These are phyloP conservation scores for Marisa cornuarietis DNA, from an alignment of 1,140 invertebrate species.

Conservation along the genomic window DNA sequence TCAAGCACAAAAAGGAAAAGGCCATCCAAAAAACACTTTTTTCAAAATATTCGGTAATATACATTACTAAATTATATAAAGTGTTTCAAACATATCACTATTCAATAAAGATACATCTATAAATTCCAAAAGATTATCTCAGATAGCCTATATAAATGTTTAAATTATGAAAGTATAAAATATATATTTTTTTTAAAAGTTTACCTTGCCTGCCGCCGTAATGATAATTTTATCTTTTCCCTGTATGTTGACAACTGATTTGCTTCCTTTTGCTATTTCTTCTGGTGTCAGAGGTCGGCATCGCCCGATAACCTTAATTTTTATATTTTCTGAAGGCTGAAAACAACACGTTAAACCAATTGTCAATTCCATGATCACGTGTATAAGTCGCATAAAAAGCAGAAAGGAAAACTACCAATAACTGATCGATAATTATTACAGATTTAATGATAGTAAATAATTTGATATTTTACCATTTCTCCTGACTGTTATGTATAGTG, in stretches of 20 bases:
- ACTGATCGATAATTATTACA: not conserved
- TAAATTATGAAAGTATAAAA: not conserved
- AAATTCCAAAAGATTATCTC: not conserved
- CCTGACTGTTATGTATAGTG: no score
- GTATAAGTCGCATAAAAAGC: not conserved
- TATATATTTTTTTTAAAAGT: not conserved
- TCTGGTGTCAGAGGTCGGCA: constrained; percentile 51
- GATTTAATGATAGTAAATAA: no score
- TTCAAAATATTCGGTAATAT: not conserved
- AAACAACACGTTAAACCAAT: constrained; percentile 20
- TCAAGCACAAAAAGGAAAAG: constrained; percentile 7
- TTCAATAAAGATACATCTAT: not conserved
- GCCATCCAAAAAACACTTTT: not conserved
- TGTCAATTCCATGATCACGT: no score
- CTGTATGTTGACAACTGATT: constrained; percentile 44
- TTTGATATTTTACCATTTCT: no score
- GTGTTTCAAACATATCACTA: not conserved
- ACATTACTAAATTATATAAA: not conserved
- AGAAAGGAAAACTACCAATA: not conserved
- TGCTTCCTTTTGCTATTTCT: constrained; percentile 48
- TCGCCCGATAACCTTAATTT: constrained; percentile 51
- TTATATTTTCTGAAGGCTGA: constrained; percentile 53
- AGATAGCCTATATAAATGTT: not conserved
- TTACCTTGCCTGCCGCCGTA: constrained; percentile 53
- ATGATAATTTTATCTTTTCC: constrained; percentile 55